Base-by-base conservation (phyloP, 2,888 invertebrate species). In the Xylophagus ater region DNA sequence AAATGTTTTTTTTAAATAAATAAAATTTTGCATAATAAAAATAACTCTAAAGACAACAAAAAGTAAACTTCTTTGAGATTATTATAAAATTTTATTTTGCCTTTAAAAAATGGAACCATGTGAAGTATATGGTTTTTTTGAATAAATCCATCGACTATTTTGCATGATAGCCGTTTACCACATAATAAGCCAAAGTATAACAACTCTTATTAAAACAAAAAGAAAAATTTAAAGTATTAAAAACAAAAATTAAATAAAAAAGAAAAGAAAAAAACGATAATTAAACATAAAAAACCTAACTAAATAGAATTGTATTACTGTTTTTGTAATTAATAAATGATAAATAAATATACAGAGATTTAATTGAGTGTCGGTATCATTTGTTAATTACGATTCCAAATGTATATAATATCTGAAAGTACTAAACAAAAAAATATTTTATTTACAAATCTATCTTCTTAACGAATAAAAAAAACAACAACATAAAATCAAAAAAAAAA, bases 101-200 rank as follows among this genome's bases (percentile, higher is more conserved):
- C n/a, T n/a, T n/a, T n/a, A n/a, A n/a, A 21, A 21, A 21, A 33
- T 74, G 76, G 76, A 76, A 80, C 80, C 80, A 79, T 78, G 78
- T 79, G 78, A 77, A 76, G n/a, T n/a, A n/a, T n/a, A n/a, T n/a
- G n/a, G n/a, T n/a, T n/a, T n/a, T n/a, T 78, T 46, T 9, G 26
- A 17, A 10, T 8, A 19, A 7, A 10, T 18, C 26, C 21, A 37
- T 14, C 74, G 73, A 73, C 78, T 76, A 81, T 81, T 81, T 81
- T 81, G 81, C 81, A 81, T 81, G 81, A 42, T 40, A 31, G 44
- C 46, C 31, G 25, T 24, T 41, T 34, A 50, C 45, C 44, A 42
- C 46, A 42, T 17, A n/a, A 26, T 32, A 34, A 18, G 40, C 41
- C n/a, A n/a, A n/a, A 34, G 37, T 32, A 42, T 42, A 38, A 44